Evolutionary conservation across 2,888 invertebrate species (phyloP).

Genomic region (Mactromeris polynyma): DNA sequence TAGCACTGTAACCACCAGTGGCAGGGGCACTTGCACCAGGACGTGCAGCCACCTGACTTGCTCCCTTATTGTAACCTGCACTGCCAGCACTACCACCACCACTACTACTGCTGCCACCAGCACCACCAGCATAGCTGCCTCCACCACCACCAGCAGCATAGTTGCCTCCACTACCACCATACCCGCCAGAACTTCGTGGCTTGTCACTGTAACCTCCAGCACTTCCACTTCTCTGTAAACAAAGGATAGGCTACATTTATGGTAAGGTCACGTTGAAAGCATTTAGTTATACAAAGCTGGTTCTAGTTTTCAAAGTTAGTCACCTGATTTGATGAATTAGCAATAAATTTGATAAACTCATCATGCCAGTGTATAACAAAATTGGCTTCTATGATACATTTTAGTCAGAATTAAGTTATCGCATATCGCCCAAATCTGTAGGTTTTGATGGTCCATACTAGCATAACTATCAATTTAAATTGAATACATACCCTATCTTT

Average conservation of each 20-base stretch:
- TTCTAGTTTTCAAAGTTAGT: no score
- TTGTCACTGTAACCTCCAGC: conserved; percentile 36
- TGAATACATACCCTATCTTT: conserved; percentile 7
- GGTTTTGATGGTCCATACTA: no score
- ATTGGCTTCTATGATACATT: no score
- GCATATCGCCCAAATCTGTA: no score
- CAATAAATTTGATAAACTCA: no score
- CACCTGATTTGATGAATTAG: no score
- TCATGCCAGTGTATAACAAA: no score
- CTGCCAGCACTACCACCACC: not conserved
- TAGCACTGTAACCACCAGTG: conserved; percentile 36
- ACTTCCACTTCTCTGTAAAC: conserved; percentile 18
- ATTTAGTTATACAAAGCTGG: no score
- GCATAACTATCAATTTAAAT: not conserved
- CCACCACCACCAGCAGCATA: not conserved
- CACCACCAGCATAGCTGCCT: not conserved
- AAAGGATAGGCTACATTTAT: not conserved
- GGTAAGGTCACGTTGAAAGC: no score
- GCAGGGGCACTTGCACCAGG: conserved; percentile 18
- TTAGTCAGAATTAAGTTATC: no score
- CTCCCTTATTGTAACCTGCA: conserved; percentile 26
- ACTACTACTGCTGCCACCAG: conserved; percentile 12
- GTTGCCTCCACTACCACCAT: conserved; percentile 26
- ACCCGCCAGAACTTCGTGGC: conserved; percentile 24
- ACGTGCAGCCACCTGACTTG: conserved; percentile 20